phyloP scores from a whole-genome alignment of 2,113 vertebrate genomes.

The Notothenia coriiceps region DNA sequence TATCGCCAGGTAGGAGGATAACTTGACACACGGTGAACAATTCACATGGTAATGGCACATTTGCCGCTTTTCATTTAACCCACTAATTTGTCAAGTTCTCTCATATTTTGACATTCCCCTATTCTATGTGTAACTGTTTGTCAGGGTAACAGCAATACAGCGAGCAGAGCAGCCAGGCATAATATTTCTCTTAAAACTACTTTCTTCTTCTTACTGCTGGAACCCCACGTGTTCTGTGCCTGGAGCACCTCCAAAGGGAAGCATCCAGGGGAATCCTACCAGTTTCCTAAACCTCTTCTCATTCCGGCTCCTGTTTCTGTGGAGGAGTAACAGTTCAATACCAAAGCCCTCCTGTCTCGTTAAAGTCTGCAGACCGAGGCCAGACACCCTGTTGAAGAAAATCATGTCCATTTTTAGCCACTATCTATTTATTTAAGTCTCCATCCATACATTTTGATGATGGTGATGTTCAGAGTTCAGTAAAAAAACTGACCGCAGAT shows the following conservation, averaged over 20 bases:
- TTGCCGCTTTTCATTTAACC: not conserved
- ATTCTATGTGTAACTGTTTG: slow-evolving; percentile 6
- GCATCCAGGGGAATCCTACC: slow-evolving; percentile 14
- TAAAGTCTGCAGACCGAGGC: slow-evolving; percentile 21
- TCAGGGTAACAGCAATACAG: slow-evolving; percentile 11
- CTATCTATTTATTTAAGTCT: slow-evolving; percentile 19
- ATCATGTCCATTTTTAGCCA: not conserved
- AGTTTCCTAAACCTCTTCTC: slow-evolving; percentile 32
- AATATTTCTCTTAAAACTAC: slow-evolving; percentile 6
- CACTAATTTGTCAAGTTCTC: not conserved
- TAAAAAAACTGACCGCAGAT: slow-evolving; percentile 12
- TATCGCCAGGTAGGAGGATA: not conserved
- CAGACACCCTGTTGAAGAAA: slow-evolving; percentile 6
- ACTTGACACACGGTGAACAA: not conserved
- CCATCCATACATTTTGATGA: slow-evolving; percentile 18
- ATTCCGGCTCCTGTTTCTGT: slow-evolving; percentile 34
- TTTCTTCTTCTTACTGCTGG: not conserved
- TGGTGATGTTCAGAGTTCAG: slow-evolving; percentile 27
- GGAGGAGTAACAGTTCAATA: slow-evolving; percentile 22
- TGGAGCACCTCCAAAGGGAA: slow-evolving; percentile 39
- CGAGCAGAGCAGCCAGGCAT: not conserved
- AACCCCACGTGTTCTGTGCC: slow-evolving; percentile 12
- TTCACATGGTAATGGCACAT: not conserved
- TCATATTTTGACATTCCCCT: not conserved
- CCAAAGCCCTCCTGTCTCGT: slow-evolving; percentile 6